Evolutionary conservation across 2,797 vertebrate species (phyloP).

Genomic region (Ispidina lecontei): DNA sequence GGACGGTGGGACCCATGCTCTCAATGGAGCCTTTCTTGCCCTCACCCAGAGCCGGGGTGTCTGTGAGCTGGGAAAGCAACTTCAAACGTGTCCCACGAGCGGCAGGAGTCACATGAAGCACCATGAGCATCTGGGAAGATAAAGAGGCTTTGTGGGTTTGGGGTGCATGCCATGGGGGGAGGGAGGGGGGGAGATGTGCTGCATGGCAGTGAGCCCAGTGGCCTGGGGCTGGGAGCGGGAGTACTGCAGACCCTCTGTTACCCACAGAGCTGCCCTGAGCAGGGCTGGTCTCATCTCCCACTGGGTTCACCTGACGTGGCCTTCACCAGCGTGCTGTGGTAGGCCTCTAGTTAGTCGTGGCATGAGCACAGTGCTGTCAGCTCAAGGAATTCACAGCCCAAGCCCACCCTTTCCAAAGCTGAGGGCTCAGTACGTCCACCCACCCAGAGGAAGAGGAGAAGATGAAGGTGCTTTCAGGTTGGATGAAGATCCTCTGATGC

Average conservation of each 20-base stretch:
- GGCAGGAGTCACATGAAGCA: slow-evolving; percentile 30
- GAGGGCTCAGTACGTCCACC: not conserved
- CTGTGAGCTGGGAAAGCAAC: not conserved
- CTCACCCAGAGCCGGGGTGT: not conserved
- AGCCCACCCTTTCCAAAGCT: not conserved
- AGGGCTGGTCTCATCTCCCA: not conserved
- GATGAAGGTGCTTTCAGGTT: not conserved
- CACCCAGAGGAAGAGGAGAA: not conserved
- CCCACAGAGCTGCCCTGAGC: not conserved
- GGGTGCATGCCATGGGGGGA: not conserved
- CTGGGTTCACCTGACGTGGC: not conserved
- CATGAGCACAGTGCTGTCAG: fast-evolving
- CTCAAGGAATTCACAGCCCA: not conserved
- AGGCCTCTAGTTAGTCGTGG: fast-evolving
- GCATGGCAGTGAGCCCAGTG: fast-evolving
- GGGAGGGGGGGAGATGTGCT: not conserved
- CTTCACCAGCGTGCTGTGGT: fast-evolving
- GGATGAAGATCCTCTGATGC: not conserved
- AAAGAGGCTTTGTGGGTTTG: slow-evolving; percentile 28
- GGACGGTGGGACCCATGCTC: fast-evolving
- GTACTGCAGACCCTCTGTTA: fast-evolving
- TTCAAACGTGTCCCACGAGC: not conserved
- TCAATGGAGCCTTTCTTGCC: slow-evolving; percentile 22
- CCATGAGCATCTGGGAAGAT: not conserved
- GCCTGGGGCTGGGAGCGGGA: not conserved